These are phyloP conservation scores for Lycodopsis pacificus DNA, from an alignment of 2,797 vertebrate species.

Conservation along the genomic window DNA sequence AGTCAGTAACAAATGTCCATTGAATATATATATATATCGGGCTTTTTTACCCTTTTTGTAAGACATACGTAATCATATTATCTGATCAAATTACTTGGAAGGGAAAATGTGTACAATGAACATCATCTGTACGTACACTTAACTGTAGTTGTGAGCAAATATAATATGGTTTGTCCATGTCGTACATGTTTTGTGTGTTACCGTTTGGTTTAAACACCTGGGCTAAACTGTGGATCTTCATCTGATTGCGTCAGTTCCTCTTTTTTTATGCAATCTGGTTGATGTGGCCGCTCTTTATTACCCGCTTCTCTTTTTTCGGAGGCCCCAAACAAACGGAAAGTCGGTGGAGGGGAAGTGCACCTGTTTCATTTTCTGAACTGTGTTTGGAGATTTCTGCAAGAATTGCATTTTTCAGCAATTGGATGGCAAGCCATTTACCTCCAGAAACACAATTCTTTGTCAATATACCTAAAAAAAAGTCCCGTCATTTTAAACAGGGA, in stretches of 20 bases:
- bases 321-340: background rate
- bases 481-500: background rate
- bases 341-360: background rate
- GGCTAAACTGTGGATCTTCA: background rate
- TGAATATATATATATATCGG: background rate
- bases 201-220: background rate
- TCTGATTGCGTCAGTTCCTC: background rate
- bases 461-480: background rate
- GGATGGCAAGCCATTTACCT: background rate
- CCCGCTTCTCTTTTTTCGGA: background rate
- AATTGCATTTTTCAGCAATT: background rate
- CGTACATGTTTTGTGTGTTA: background rate
- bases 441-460: background rate
- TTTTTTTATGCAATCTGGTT: background rate
- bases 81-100: background rate
- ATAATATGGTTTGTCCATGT: background rate
- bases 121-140: background rate
- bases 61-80: background rate
- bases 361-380: slow-evolving; percentile 3
- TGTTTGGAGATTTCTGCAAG: background rate
- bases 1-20: background rate
- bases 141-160: background rate
- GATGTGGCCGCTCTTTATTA: background rate
- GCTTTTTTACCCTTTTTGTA: background rate
- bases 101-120: background rate